These are phyloP conservation scores for Pao palembangensis DNA, from an alignment of 2,113 vertebrate genomes.

Conservation along the genomic window DNA sequence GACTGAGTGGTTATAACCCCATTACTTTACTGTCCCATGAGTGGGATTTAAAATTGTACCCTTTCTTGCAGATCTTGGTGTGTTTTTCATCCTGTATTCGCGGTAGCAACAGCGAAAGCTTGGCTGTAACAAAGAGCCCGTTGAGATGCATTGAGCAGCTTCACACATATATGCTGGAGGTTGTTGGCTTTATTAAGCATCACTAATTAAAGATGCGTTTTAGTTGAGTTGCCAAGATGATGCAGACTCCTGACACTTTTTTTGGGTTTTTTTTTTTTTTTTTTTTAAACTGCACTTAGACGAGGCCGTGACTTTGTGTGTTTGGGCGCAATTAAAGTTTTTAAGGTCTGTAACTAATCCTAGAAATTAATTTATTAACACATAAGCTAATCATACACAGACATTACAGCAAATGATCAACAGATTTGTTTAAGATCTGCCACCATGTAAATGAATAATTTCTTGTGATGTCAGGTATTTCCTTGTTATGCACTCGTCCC, in stretches of 20 bases:
- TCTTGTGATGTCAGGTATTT: constrained; percentile 9
- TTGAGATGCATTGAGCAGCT: not conserved
- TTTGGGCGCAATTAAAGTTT: not conserved
- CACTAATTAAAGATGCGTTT: constrained; percentile 6
- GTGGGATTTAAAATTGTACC: not conserved
- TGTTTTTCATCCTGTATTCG: not conserved
- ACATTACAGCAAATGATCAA: constrained; percentile 5
- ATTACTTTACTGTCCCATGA: not conserved
- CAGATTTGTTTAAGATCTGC: constrained; percentile 6
- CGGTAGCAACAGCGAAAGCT: not conserved
- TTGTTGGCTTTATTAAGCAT: constrained; percentile 23
- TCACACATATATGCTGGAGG: constrained; percentile 10
- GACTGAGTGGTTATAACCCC: not conserved
- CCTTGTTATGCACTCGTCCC: constrained; percentile 3
- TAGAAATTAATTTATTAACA: constrained; percentile 33
- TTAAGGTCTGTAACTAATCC: constrained; percentile 12
- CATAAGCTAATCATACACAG: constrained; percentile 2
- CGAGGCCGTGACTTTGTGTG: too few relatives aligned
- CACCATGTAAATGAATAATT: constrained; percentile 8
- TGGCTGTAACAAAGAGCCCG: not conserved
- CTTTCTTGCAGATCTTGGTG: not conserved
- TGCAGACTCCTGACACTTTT: constrained; percentile 5
- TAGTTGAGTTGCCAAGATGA: constrained; percentile 4
- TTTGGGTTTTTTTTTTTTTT: too few relatives aligned
- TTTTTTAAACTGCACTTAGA: too few relatives aligned